These are phyloP conservation scores for Thereva nobilitata DNA, from an alignment of 2,888 invertebrate genomes.

Conservation along the genomic window DNA sequence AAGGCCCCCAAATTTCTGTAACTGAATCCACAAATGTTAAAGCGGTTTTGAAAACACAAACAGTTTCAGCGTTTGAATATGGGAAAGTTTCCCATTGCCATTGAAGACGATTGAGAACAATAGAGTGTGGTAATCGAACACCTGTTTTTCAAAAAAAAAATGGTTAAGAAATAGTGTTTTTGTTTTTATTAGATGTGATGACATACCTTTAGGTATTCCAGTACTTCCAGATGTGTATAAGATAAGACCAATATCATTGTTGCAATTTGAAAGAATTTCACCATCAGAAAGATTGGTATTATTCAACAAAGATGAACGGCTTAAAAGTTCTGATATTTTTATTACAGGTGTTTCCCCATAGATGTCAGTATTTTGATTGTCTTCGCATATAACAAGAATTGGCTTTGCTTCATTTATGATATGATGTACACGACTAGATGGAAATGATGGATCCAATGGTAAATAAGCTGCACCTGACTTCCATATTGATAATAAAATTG, in stretches of 20 bases:
- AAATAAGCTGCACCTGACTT: slow-evolving; percentile 84
- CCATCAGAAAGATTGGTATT: slow-evolving; percentile 52
- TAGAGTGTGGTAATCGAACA: slow-evolving; percentile 76
- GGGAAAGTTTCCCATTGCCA: slow-evolving; percentile 90
- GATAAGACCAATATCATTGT: slow-evolving; percentile 51
- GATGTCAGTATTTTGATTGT: slow-evolving; percentile 49
- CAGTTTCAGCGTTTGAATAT: slow-evolving; percentile 67
- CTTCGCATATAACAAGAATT: slow-evolving; percentile 66
- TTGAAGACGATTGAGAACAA: slow-evolving; percentile 78
- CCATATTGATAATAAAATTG: slow-evolving; percentile 72
- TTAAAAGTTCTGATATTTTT: slow-evolving; percentile 49
- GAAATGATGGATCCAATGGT: slow-evolving; percentile 76
- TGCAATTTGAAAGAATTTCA: slow-evolving; percentile 53
- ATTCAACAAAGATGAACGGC: slow-evolving; percentile 49
- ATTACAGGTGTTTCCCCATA: slow-evolving; percentile 50
- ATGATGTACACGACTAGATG: slow-evolving; percentile 72
- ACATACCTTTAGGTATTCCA: slow-evolving; percentile 80
- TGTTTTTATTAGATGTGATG: neutral
- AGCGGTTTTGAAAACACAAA: slow-evolving; percentile 87
- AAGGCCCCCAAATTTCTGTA: slow-evolving; percentile 84
- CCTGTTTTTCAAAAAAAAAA: slow-evolving; percentile 60
- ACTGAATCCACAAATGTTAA: slow-evolving; percentile 90
- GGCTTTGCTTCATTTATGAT: slow-evolving; percentile 77
- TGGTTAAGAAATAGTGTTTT: neutral
- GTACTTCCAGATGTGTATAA: slow-evolving; percentile 87